Percentiles rank a stretch among this genome's conserved stretches.
These are phyloP conservation scores for Drosophila neocordata DNA, from an alignment of 1,140 invertebrate genomes.

Conservation along the genomic window DNA sequence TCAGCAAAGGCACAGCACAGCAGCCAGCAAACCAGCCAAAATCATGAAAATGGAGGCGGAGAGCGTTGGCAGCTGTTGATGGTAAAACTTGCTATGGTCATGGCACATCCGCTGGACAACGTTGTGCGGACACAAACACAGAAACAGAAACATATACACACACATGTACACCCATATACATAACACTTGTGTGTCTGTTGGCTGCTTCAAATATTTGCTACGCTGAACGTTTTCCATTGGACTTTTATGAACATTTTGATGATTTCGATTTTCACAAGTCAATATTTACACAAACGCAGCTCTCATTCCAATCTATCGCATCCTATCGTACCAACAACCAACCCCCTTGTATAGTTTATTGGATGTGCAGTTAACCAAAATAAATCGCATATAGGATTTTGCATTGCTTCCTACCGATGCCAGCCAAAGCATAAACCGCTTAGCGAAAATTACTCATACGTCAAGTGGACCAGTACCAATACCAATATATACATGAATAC, in stretches of 20 bases:
- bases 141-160: too few relatives aligned
- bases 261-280: constrained; percentile 77
- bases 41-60: constrained; percentile 1
- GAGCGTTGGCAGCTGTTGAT: constrained; percentile 13
- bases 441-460: constrained; percentile 76
- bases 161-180: not conserved
- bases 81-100: constrained; percentile 45
- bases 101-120: constrained; percentile 37
- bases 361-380: constrained; percentile 79
- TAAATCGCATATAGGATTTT: constrained; percentile 74
- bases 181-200: constrained; percentile 52
- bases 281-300: constrained; percentile 66
- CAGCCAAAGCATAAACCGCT: constrained; percentile 60
- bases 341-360: constrained; percentile 76
- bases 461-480: constrained; percentile 48
- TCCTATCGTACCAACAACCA: too few relatives aligned
- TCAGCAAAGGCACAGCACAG: constrained; percentile 14
- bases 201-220: constrained; percentile 70
- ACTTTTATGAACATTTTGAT: constrained; percentile 79
- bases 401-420: constrained; percentile 28
- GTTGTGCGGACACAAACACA: not conserved
- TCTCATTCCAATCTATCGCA: not conserved
- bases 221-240: constrained; percentile 62
- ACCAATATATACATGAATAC: constrained; percentile 1
- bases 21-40: not conserved